Base-by-base conservation (phyloP, 2,797 vertebrate species). In the Ptychobarbus kaznakovi region DNA sequence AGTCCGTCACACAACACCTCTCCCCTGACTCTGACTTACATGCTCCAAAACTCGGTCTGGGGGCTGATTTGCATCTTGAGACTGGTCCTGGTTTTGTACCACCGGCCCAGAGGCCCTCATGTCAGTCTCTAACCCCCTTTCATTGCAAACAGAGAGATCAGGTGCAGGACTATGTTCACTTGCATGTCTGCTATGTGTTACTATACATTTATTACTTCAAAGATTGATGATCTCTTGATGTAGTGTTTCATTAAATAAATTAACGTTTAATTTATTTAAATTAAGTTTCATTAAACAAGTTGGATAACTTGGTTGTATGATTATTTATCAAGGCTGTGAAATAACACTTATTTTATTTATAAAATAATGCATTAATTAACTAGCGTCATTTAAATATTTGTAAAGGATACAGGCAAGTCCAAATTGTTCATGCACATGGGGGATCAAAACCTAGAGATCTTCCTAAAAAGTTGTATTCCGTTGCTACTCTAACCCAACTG, bases 41-140 rank as follows among this genome's bases (percentile, higher is more conserved):
- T 18, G 72, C 81, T 32, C 38, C 20, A 9, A 32, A 61, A 74
- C 78, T 68, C 78, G 13, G 25, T 22, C 3, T 77, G 70, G 78
- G 84, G 53, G 72, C 58, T 74, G 73, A 78, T 80, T n/a, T 66
- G 58, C 9, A 72, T 70, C 86, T 74, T 44, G 86, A 80, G 86
- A 89, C 32, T 44, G 20, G 49, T 75, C 7, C 35, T 49, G 44
- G 53, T 80, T 74, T 80, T 8, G 18, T 77, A 72, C 75, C 83
- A 68, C 44, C 6, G 1, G 12, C 83, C 40, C 78, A 42, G 46
- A 75, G 65, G 66, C 65, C 75, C 65, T 79, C 25, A 9, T 28
- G 82, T 46, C 75, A 58, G 75, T 78, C 74, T 84, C 49, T 77
- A 16, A 40, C 20, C 28, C 28, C 38, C n/a, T 51, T 83, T 69